Conservation (phyloP, 2,113 vertebrate species). For the Struthio camelus region DNA sequence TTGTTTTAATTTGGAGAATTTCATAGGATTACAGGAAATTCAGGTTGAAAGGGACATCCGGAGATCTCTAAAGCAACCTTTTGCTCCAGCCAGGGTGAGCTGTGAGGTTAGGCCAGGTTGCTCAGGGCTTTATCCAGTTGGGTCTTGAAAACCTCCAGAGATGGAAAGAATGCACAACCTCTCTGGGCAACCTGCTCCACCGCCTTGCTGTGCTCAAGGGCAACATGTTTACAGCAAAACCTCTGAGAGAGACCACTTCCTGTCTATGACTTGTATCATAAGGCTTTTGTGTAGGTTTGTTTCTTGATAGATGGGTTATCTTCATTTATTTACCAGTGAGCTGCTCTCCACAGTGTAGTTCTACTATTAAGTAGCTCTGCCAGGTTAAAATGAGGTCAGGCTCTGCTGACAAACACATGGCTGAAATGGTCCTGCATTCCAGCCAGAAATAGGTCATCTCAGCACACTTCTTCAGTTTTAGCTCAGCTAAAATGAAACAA, state of each 20-base stretch:
- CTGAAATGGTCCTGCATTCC: constrained; percentile 5
- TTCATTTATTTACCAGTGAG: neutral
- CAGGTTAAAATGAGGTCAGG: constrained; percentile 54
- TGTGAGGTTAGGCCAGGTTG: neutral
- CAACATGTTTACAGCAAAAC: neutral
- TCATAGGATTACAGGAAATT: neutral
- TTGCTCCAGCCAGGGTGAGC: neutral
- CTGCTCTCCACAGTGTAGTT: neutral
- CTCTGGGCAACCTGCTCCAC: neutral
- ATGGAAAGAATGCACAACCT: neutral
- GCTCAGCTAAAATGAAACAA: constrained; percentile 1
- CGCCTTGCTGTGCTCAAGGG: neutral
- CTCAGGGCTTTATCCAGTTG: neutral
- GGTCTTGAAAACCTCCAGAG: neutral
- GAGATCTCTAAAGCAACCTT: neutral
- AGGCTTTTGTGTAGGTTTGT: neutral
- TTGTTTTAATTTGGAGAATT: neutral
- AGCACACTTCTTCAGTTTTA: neutral
- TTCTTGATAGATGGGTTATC: neutral
- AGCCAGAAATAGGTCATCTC: constrained; percentile 51
- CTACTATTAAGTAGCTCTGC: neutral
- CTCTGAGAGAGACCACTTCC: neutral
- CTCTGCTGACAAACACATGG: neutral
- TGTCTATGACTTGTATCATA: neutral
- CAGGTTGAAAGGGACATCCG: neutral